Base-by-base conservation (phyloP, 1,140 invertebrate genomes). In the Cheumatopsyche charites region DNA sequence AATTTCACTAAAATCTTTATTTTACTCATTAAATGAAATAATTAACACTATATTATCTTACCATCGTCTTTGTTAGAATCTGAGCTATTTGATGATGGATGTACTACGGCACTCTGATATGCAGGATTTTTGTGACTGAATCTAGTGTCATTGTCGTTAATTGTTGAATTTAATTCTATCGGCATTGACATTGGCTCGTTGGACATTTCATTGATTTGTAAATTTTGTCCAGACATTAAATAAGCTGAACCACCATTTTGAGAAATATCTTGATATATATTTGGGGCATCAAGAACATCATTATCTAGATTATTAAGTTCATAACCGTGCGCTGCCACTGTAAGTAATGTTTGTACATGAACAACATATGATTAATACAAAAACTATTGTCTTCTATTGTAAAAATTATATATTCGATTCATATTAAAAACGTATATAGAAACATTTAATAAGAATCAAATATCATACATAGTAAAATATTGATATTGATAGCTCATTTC, bases 61-160 rank as follows among this genome's bases (percentile, higher is more conserved):
- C 83, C 80, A 58, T 85, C 83, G 70, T 84, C 82, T 73, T 81
- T 83, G 70, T 79, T 73, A 42, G 73, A 78, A 58, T 84, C 82
- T 15, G 77, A 78, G 62, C 81, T 79, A 62, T 77, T 80, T 5
- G 77, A 79, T 1, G 85, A 85, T 15, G 88, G 88, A 80, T 91
- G 89, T 2, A 85, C 73, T 2, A 84, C 82, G 0, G 90, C 90
- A 71, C 90, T 91, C 78, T 91, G 90, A 77, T 92, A 92, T 12
- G 88, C 85, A 0, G 90, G 90, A 77, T 89, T 91, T 41, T 89
- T 88, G 77, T 92, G 88, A 75, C 88, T 90, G 79, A 91, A 92
- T 7, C 81, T 77, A 17, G 78, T 77, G 13, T 81, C 81, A n/a
- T 83, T 81, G 69, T 77, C 84, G 13, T 82, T 82, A 58, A 75